Percentiles rank a stretch among this genome's conserved stretches.
Evolutionary conservation across 2,113 vertebrate species (phyloP).

Genomic region (Catharus bicknelli): DNA sequence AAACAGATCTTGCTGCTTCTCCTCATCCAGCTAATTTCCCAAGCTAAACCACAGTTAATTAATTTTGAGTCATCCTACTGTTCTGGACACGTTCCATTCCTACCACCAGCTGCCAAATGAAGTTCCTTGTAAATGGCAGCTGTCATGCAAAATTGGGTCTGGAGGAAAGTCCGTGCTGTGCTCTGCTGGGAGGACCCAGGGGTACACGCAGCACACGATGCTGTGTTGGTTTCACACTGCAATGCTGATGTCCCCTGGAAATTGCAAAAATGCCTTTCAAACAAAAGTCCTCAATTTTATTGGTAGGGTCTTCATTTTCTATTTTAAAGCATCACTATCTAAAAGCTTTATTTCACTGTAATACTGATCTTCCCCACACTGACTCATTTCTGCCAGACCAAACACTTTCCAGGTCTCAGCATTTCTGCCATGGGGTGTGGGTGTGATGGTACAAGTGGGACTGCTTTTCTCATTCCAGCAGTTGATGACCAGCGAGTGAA

Average conservation of each 20-base stretch:
- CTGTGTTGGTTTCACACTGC: not conserved
- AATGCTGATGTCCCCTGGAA: not conserved
- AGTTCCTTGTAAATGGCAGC: conserved; percentile 2
- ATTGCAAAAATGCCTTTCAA: not conserved
- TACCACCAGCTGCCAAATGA: not conserved
- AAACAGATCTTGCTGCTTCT: not conserved
- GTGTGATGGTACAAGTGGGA: not conserved
- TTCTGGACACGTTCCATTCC: not conserved
- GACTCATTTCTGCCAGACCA: not conserved
- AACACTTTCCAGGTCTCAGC: not conserved
- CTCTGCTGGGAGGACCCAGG: not conserved
- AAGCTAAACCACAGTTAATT: conserved; percentile 8
- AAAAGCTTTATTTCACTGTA: not conserved
- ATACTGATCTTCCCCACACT: not conserved
- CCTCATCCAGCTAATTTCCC: not conserved
- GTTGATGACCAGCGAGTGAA: not conserved
- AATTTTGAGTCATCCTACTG: conserved; percentile 32
- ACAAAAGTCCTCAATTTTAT: not conserved
- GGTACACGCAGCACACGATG: not conserved
- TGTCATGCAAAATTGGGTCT: not conserved
- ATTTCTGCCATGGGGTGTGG: not conserved
- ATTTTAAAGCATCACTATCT: not conserved
- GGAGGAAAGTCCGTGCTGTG: not conserved
- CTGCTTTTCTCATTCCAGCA: not conserved
- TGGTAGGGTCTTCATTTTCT: not conserved